Evolutionary conservation across 2,888 invertebrate species (phyloP), one percentile per base, ranked within the genome.

Genomic region (Cyaniris semiargus): DNA sequence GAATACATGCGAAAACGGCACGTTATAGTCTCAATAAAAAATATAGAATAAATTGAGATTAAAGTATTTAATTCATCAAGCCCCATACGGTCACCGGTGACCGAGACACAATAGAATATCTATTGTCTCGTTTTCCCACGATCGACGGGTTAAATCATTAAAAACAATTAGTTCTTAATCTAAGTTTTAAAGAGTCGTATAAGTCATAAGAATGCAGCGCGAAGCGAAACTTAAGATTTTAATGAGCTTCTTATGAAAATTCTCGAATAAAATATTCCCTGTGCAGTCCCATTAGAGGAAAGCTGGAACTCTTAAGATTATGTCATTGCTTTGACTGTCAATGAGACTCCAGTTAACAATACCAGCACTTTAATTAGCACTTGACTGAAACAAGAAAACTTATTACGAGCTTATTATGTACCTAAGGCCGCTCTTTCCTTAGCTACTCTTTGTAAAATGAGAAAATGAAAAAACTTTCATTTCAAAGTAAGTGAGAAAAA

Each of bases 191-290:
- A 21, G 27, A 27, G 6, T 38, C 71, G n/a, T 38, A 44, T 74
- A 38, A 23, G 44, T 72, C 23, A 66, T 48, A 72, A 48, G 6
- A 38, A 48, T 8, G n/a, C 72, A 18, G 48, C 48, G n/a, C 10
- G 21, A 23, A 48, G 48, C 34, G 8, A n/a, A 53, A 76, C 78
- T 78, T 79, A 78, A 78, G 78, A 79, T 79, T 79, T 80, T 81
- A 81, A 81, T 78, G 79, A 81, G 79, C 80, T 81, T 76, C 78
- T 80, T 80, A 79, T 78, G 71, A 79, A 78, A 60, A 77, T 58
- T 75, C 75, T 78, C 70, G 74, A 78, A 80, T 79, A 79, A 27
- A 48, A 21, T 72, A 71, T 71, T 38, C 74, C 23, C 53, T 48
- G 48, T 74, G 27, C 74, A 27, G 27, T 74, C 53, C 72, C 44